A percentile compares a stretch with the other conserved stretches of the same genome.
Evolutionary conservation across 2,113 vertebrate genomes (phyloP).

Genomic region (Gavia stellata): DNA sequence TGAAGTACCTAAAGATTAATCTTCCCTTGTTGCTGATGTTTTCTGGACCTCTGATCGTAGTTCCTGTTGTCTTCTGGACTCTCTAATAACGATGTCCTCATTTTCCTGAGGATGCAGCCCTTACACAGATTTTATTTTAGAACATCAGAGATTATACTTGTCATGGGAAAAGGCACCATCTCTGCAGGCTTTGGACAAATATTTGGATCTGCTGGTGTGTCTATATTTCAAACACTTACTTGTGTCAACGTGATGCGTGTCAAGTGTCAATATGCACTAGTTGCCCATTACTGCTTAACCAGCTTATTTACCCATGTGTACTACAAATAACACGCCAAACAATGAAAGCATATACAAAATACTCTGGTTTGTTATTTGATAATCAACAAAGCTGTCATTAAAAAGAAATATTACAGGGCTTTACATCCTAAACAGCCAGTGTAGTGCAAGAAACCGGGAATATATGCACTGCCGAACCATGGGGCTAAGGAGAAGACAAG

Average conservation of each 20-base stretch:
- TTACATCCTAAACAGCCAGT: not conserved
- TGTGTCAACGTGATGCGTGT: not conserved
- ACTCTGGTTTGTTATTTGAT: not conserved
- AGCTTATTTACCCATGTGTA: not conserved
- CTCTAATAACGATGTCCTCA: not conserved
- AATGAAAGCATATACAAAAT: not conserved
- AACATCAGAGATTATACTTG: not conserved
- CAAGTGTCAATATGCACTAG: not conserved
- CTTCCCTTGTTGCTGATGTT: not conserved
- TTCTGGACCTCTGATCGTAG: not conserved
- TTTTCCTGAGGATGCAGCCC: not conserved
- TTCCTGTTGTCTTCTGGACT: not conserved
- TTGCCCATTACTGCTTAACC: not conserved
- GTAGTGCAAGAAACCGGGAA: not conserved
- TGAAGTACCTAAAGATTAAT: not conserved
- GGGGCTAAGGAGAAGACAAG: not conserved
- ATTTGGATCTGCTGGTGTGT: not conserved
- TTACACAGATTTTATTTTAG: not conserved
- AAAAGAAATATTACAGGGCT: not conserved
- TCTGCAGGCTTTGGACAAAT: not conserved
- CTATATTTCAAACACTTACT: not conserved
- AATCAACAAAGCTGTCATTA: not conserved
- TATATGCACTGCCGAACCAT: fast-evolving
- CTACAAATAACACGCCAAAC: not conserved
- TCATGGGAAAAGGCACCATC: not conserved